These are phyloP conservation scores for Phenganax stokvisi DNA, from an alignment of 92 coral and sea anemone species.

Conservation along the genomic window DNA sequence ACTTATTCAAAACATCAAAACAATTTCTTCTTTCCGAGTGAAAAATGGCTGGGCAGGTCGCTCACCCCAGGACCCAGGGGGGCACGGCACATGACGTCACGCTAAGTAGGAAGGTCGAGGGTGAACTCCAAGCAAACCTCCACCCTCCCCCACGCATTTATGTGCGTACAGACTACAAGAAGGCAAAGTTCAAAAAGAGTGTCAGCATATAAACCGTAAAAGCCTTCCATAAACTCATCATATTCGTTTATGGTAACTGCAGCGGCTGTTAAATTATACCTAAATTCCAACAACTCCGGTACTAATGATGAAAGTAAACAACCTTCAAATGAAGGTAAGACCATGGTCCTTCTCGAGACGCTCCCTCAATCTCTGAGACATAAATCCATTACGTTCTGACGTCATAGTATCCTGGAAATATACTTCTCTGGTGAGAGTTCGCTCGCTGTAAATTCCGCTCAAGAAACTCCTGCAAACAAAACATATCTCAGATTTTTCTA, in stretches of 20 bases:
- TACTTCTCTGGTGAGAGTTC: slow-evolving; percentile 71
- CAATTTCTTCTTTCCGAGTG: background rate
- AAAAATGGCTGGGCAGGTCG: slow-evolving; percentile 38
- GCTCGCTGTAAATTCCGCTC: slow-evolving; percentile 72
- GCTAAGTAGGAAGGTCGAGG: background rate
- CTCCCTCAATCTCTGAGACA: slow-evolving; percentile 12
- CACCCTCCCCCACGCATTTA: no score
- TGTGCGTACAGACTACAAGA: no score
- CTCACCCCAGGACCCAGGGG: slow-evolving; percentile 26
- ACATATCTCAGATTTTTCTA: background rate
- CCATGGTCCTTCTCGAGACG: slow-evolving; percentile 30
- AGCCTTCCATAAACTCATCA: no score
- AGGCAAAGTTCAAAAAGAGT: no score
- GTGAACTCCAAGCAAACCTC: no score
- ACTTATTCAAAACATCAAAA: slow-evolving; percentile 15
- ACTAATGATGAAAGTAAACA: background rate
- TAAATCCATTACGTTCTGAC: background rate
- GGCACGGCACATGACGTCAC: slow-evolving; percentile 7
- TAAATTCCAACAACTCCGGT: no score
- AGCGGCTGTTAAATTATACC: no score
- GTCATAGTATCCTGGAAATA: slow-evolving; percentile 59
- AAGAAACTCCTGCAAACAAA: slow-evolving; percentile 55
- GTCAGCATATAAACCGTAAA: no score
- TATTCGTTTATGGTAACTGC: no score
- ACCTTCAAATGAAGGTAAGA: background rate